These are phyloP conservation scores for Archegozetes longisetosus DNA, from an alignment of 1,140 invertebrate species.

Conservation along the genomic window DNA sequence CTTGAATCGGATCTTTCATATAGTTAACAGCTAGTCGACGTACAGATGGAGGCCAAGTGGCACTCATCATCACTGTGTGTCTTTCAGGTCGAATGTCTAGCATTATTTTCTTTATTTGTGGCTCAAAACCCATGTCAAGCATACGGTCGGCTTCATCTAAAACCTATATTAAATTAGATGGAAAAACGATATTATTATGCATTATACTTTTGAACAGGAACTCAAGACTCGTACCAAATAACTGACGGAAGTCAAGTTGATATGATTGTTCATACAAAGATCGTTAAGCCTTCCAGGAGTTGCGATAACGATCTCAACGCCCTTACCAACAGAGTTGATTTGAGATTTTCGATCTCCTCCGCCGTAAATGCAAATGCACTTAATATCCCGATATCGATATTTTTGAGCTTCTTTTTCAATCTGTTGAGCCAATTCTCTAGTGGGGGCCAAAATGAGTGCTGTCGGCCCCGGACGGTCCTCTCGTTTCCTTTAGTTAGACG, in stretches of 20 bases:
- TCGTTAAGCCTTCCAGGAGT: slow-evolving; percentile 77
- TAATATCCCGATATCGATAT: slow-evolving; percentile 64
- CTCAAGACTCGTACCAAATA: slow-evolving; percentile 45
- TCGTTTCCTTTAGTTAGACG: slow-evolving; percentile 21
- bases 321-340: slow-evolving; percentile 42
- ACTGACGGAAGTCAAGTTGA: slow-evolving; percentile 55
- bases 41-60: slow-evolving; percentile 36
- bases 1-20: slow-evolving; percentile 70
- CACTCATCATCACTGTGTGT: slow-evolving; percentile 37
- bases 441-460: slow-evolving; percentile 71
- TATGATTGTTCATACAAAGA: slow-evolving; percentile 39
- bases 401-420: slow-evolving; percentile 76
- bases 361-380: slow-evolving; percentile 71
- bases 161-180: slow-evolving; percentile 26
- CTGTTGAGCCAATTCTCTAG: slow-evolving; percentile 73
- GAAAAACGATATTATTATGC: background rate
- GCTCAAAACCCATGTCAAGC: slow-evolving; percentile 72
- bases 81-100: slow-evolving; percentile 41
- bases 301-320: slow-evolving; percentile 72
- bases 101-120: slow-evolving; percentile 63
- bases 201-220: background rate
- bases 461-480: slow-evolving; percentile 56
- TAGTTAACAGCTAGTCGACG: slow-evolving; percentile 57
- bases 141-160: slow-evolving; percentile 72
- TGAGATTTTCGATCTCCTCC: slow-evolving; percentile 59